phyloP scores from a whole-genome alignment of 2,797 vertebrate genomes.

The Gila robusta region DNA sequence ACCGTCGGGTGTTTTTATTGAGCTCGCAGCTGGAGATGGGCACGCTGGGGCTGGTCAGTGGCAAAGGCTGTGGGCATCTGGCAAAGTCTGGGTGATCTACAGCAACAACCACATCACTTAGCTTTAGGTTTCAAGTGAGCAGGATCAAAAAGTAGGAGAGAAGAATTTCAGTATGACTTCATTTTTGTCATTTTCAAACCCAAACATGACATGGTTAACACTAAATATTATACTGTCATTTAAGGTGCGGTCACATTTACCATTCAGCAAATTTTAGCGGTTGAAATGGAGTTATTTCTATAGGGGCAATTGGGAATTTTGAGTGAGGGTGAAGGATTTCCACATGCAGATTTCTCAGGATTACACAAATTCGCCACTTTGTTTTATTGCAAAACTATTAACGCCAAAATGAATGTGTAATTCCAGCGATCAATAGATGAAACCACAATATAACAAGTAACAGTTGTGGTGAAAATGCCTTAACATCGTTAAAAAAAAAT shows the following conservation, averaged over 20 bases:
- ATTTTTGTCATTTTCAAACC: background rate
- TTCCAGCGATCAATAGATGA: background rate
- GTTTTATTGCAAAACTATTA: background rate
- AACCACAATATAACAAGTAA: background rate
- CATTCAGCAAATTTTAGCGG: background rate
- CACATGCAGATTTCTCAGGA: background rate
- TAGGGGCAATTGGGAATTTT: background rate
- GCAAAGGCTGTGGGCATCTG: constrained; percentile 77
- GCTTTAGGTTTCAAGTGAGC: constrained; percentile 7
- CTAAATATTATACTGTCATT: background rate
- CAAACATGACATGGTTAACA: background rate
- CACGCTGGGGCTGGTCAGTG: constrained; percentile 67
- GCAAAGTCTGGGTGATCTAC: constrained; percentile 80
- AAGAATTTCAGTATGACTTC: background rate
- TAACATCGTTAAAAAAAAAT: background rate
- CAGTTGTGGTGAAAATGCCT: background rate
- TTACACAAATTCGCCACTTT: background rate
- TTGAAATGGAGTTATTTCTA: background rate
- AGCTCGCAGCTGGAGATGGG: constrained; percentile 83
- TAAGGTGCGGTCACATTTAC: background rate
- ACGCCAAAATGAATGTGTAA: background rate
- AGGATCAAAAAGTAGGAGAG: background rate
- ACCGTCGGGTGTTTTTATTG: constrained; percentile 84
- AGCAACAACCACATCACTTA: background rate
- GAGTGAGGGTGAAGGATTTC: background rate